Evolutionary conservation across 2,888 invertebrate genomes (phyloP), one percentile per base, ranked within the genome.

Genomic region (Boloria euphrosyne): DNA sequence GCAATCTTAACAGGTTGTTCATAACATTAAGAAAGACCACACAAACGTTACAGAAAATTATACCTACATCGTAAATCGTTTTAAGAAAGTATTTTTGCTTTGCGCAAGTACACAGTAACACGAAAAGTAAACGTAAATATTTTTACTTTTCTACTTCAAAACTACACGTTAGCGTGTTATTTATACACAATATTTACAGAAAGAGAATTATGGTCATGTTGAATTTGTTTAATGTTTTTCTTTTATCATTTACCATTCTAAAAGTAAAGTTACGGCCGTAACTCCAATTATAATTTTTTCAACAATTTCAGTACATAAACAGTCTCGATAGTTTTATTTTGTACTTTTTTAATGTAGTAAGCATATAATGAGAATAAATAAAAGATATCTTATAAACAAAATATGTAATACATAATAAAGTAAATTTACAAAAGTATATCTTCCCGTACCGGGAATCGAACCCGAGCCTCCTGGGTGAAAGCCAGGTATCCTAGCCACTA

Each of bases 401-500:
- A 22, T 22, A 22, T 22, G 22, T 22, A 3, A n/a, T n/a, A 22
- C 22, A 22, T 22, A 22, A 22, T 22, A 22, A 3, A 22, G 27
- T 17, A 50, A 50, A 57, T 44, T 17, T 31, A 0, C 10, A 64
- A 47, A n/a, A 22, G 2, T 2, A 3, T 22, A 22, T 14, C 67
- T 93, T 94, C 93, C 94, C 93, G 93, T 94, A 94, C 94, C 94
- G 94, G 94, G 94, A 94, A 94, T 94, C 94, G 94, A 94, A 94
- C 94, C 94, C 94, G 94, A 94, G 94, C 94, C 94, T 94, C 94
- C 94, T 94, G 94, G 94, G 93, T 94, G 94, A 94, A 93, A 94
- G 94, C 94, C 94, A 94, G 94, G 94, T 94, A 94, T 94, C 94
- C 94, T 94, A 94, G 94, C 94, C 94, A 94, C 94, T 94, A 94